Evolutionary conservation across 2,113 vertebrate genomes (phyloP).

Genomic region (Prinia subflava): DNA sequence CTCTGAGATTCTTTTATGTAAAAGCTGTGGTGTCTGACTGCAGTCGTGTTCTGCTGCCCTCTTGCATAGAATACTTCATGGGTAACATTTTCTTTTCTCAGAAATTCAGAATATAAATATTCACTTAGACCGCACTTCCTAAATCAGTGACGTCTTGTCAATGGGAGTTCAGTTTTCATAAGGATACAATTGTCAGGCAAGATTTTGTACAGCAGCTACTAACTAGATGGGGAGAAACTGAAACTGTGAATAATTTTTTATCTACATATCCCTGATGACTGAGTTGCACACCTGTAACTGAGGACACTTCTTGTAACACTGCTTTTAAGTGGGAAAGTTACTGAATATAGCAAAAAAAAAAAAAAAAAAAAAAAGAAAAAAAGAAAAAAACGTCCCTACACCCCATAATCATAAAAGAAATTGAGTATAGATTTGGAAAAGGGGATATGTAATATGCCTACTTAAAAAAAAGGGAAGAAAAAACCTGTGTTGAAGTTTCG

Average conservation of each 20-base stretch:
- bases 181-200: neutral
- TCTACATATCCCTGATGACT: neutral
- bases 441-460: neutral
- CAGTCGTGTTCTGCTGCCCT: neutral
- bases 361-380: no score
- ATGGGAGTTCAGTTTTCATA: neutral
- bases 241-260: neutral
- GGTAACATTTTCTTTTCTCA: neutral
- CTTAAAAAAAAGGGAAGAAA: neutral
- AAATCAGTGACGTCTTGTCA: neutral
- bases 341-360: neutral
- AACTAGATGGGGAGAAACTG: neutral
- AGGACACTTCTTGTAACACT: neutral
- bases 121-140: neutral
- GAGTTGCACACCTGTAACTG: neutral
- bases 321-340: neutral
- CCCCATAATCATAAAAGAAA: neutral
- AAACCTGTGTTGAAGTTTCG: neutral
- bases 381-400: neutral
- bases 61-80: neutral
- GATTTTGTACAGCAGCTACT: neutral
- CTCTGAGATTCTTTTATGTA: neutral
- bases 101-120: conserved; percentile 16
- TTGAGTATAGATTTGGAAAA: neutral
- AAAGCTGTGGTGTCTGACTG: neutral